Evolutionary conservation across 2,113 vertebrate genomes (phyloP).

Genomic region (Chaetura pelagica): DNA sequence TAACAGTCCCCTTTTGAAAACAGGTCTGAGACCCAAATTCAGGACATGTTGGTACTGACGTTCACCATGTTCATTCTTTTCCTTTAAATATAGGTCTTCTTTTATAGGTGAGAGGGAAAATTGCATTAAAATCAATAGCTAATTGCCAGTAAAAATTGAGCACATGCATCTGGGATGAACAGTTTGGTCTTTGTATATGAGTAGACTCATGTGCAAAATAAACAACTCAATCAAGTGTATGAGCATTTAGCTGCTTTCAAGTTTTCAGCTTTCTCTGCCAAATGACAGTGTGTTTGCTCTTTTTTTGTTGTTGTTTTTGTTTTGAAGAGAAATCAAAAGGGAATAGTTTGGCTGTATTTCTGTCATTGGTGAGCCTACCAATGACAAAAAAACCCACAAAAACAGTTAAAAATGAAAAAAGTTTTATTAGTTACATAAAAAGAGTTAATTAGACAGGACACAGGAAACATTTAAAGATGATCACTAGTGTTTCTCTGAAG

Average conservation of each 20-base stretch:
- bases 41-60: not conserved
- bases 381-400: not conserved
- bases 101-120: not conserved
- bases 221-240: not conserved
- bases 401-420: not conserved
- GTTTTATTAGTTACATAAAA: not conserved
- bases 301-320: not conserved
- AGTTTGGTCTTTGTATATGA: not conserved
- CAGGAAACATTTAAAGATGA: not conserved
- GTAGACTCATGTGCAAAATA: not conserved
- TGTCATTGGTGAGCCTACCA: not conserved
- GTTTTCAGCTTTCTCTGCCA: not conserved
- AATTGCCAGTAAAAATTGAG: not conserved
- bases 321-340: not conserved
- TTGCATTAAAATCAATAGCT: not conserved
- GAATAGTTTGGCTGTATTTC: not conserved
- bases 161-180: not conserved
- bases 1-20: not conserved
- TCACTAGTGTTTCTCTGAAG: not conserved
- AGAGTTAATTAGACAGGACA: not conserved
- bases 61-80: not conserved
- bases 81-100: not conserved
- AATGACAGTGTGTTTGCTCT: not conserved
- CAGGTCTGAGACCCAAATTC: not conserved
- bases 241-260: not conserved